Conservation (phyloP, 2,113 vertebrate species). For the Python bivittatus region DNA sequence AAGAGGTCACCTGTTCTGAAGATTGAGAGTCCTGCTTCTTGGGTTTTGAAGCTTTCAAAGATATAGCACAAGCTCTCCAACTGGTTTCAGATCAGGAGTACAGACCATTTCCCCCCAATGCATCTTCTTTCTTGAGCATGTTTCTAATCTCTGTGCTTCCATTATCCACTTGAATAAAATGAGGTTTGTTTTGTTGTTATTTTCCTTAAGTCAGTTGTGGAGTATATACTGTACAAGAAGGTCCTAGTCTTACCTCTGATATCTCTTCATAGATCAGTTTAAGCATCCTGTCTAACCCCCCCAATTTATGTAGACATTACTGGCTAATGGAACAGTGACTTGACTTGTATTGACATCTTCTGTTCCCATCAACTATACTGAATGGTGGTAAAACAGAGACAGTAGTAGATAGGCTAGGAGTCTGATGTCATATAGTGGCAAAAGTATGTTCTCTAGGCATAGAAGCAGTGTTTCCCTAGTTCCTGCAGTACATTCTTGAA, state of each 20-base stretch:
- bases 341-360: background rate
- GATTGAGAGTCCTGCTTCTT: background rate
- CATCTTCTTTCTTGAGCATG: background rate
- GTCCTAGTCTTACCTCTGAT: no score
- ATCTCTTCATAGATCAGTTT: no score
- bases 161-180: background rate
- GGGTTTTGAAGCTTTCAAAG: background rate
- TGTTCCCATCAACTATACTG: background rate
- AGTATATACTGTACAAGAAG: no score
- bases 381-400: background rate
- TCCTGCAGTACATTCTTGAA: constrained; percentile 47
- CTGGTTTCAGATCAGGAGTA: background rate
- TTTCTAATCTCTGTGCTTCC: background rate
- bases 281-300: background rate
- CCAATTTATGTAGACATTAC: background rate
- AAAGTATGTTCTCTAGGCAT: background rate
- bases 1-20: background rate
- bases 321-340: background rate
- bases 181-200: background rate
- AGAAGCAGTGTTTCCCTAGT: background rate
- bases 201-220: background rate
- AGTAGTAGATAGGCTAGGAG: background rate
- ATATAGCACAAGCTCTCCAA: background rate
- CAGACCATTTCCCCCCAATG: background rate
- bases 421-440: background rate